Conservation (phyloP, 2,888 invertebrate species). For the Philaethria dido region DNA sequence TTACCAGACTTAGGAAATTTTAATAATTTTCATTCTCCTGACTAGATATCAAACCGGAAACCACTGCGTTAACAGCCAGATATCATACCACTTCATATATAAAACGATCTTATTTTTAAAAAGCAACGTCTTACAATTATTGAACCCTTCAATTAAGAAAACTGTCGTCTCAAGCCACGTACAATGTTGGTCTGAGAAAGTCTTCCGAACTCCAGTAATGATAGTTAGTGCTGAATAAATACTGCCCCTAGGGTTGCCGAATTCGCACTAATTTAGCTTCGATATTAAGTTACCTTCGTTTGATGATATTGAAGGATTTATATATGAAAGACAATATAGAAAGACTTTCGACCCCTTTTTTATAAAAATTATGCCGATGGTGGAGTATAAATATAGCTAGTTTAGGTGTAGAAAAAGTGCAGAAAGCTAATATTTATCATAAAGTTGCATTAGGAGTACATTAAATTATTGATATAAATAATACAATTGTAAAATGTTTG, state of each 20-base stretch:
- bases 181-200: slow-evolving; percentile 2
- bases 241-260: not conserved
- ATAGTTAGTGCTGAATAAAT: slow-evolving; percentile 8
- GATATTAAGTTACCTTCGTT: not conserved
- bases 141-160: slow-evolving; percentile 12
- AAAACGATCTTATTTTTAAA: not conserved
- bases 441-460: too few relatives aligned
- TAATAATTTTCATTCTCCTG: too few relatives aligned
- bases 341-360: too few relatives aligned
- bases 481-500: too few relatives aligned
- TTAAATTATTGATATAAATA: too few relatives aligned
- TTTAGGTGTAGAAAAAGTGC: too few relatives aligned
- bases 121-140: not conserved
- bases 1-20: not conserved
- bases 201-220: slow-evolving; percentile 1
- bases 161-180: slow-evolving; percentile 12
- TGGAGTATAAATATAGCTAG: not conserved
- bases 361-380: too few relatives aligned
- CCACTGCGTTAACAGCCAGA: too few relatives aligned
- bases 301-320: not conserved
- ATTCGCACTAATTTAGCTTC: slow-evolving; percentile 2
- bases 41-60: too few relatives aligned
- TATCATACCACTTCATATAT: too few relatives aligned
- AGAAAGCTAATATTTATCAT: too few relatives aligned
- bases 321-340: too few relatives aligned